phyloP scores from a whole-genome alignment of 2,888 invertebrate species.

The Chaetogeoica ovagalla region DNA sequence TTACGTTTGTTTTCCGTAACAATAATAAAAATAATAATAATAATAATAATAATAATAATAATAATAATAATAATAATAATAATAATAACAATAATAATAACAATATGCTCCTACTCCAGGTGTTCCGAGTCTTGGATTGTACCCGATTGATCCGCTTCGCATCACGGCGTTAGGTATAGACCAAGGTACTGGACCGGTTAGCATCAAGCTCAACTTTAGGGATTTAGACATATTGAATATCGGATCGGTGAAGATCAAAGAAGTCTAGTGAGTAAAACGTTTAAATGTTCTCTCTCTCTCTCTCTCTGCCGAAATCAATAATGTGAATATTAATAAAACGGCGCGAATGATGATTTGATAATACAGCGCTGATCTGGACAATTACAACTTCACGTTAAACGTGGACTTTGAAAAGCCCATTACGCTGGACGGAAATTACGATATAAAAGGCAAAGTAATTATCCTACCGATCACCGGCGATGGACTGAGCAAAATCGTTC shows the following conservation, averaged over 20 bases:
- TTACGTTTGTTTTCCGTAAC: background rate
- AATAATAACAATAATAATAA: too few relatives aligned
- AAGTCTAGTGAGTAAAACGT: conserved; percentile 55
- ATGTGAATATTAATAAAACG: background rate
- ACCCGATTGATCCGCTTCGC: conserved; percentile 57
- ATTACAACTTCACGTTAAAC: conserved; percentile 19
- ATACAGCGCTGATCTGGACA: conserved; percentile 31
- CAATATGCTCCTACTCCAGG: conserved; percentile 40
- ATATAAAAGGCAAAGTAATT: conserved; percentile 57
- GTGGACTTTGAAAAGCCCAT: conserved; percentile 57
- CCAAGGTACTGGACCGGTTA: conserved; percentile 57
- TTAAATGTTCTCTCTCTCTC: background rate
- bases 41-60: too few relatives aligned
- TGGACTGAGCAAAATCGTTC: conserved; percentile 56
- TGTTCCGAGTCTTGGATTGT: conserved; percentile 56
- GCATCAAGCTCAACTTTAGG: conserved; percentile 56
- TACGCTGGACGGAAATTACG: conserved; percentile 65
- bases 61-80: too few relatives aligned
- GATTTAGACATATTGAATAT: conserved; percentile 56
- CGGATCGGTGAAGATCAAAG: conserved; percentile 47
- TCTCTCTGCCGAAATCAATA: background rate
- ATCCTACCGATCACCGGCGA: conserved; percentile 57
- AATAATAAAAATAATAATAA: too few relatives aligned
- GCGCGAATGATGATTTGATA: background rate
- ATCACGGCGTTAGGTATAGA: conserved; percentile 56